These are phyloP conservation scores for Uloborus diversus DNA, from an alignment of 1,140 invertebrate genomes.

Conservation along the genomic window DNA sequence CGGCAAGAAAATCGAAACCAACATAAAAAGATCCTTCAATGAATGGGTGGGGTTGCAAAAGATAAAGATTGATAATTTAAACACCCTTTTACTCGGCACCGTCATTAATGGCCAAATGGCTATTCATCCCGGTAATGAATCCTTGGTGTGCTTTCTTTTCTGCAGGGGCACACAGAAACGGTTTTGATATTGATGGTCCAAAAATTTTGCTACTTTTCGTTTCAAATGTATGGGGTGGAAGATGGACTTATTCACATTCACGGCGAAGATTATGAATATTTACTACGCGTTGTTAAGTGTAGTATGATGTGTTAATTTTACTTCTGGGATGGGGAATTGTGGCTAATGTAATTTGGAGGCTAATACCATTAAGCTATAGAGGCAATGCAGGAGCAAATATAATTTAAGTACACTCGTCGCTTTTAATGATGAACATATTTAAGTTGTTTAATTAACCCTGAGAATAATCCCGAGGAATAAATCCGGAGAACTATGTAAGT, in stretches of 20 bases:
- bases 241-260: too few relatives aligned
- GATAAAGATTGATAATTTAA: conserved; percentile 56
- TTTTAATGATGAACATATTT: too few relatives aligned
- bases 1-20: conserved; percentile 30
- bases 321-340: too few relatives aligned
- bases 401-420: too few relatives aligned
- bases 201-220: too few relatives aligned
- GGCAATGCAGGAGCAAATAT: too few relatives aligned
- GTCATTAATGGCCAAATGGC: conserved; percentile 50
- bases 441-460: too few relatives aligned
- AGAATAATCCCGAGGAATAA: too few relatives aligned
- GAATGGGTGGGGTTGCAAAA: conserved; percentile 36
- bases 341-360: too few relatives aligned
- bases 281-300: neutral
- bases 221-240: too few relatives aligned
- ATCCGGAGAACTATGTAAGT: too few relatives aligned
- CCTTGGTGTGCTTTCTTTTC: neutral
- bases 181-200: neutral
- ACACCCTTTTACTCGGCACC: conserved; percentile 47
- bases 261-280: conserved; percentile 19
- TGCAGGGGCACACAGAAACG: neutral
- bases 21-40: conserved; percentile 14
- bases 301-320: neutral
- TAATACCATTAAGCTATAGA: too few relatives aligned
- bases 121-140: conserved; percentile 42